Evolutionary conservation across 37 sponge, comb jelly and placozoan species (phyloP).

Genomic region (Aphrocallistes beatrix): DNA sequence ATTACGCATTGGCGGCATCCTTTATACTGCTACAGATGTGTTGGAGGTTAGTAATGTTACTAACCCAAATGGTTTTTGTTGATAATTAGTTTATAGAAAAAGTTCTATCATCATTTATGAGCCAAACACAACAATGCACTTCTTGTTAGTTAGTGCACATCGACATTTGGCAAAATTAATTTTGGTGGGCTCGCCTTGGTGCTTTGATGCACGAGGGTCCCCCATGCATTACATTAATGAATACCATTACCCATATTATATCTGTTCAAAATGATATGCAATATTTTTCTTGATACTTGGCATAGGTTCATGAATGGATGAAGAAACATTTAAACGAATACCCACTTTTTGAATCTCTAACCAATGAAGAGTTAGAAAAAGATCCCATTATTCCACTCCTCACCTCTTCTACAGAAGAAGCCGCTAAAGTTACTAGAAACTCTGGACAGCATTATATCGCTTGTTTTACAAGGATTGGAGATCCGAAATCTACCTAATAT

Average conservation of each 20-base stretch:
- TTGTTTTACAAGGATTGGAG: slow-evolving; percentile 56
- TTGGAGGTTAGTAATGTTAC: slow-evolving; percentile 41
- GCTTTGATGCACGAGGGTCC: not conserved
- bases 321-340: slow-evolving; percentile 40
- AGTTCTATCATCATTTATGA: no score
- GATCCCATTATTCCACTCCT: slow-evolving; percentile 62
- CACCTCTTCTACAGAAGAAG: slow-evolving; percentile 70
- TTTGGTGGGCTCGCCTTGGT: not conserved
- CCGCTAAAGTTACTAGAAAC: slow-evolving; percentile 73
- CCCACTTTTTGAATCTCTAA: slow-evolving; percentile 64
- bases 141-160: not conserved
- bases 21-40: slow-evolving; percentile 94
- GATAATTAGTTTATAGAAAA: no score
- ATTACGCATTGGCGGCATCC: slow-evolving; percentile 59
- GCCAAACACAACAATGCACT: slow-evolving; percentile 17
- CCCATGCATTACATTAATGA: not conserved
- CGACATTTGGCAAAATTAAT: not conserved
- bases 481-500: slow-evolving; percentile 25
- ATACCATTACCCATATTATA: not conserved
- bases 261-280: not conserved
- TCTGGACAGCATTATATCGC: slow-evolving; percentile 42
- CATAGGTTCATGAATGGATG: slow-evolving; percentile 83
- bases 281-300: no score
- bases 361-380: slow-evolving; percentile 25
- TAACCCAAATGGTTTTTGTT: not conserved